A percentile compares a stretch with the other conserved stretches of the same genome.
Evolutionary conservation across 2,888 invertebrate genomes (phyloP).

Genomic region (Tetragnatha montana): DNA sequence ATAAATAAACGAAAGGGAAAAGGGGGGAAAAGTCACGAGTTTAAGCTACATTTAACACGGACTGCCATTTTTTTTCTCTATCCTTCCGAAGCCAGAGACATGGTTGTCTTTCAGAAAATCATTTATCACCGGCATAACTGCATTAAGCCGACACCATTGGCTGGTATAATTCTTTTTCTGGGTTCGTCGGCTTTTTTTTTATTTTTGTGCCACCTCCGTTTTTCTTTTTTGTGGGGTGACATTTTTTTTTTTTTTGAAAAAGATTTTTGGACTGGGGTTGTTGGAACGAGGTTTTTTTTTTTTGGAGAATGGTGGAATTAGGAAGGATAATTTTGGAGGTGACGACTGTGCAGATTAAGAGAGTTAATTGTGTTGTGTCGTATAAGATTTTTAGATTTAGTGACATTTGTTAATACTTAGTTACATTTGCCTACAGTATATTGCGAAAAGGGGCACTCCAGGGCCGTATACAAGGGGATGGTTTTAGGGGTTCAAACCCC

Average conservation of each 20-base stretch:
- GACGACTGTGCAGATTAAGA: too few species aligned
- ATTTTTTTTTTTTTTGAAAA: too few species aligned
- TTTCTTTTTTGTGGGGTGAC: background rate
- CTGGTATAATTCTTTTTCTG: constrained; percentile 65
- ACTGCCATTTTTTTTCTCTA: constrained; percentile 19
- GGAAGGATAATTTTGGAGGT: background rate
- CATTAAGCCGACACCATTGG: constrained; percentile 68
- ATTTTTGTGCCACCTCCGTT: background rate
- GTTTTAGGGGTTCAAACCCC: too few species aligned
- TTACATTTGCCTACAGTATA: too few species aligned
- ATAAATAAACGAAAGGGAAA: constrained; percentile 64
- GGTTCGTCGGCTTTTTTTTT: constrained; percentile 41
- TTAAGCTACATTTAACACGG: constrained; percentile 69
- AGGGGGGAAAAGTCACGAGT: constrained; percentile 47
- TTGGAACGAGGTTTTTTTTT: background rate
- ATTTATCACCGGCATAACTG: constrained; percentile 68
- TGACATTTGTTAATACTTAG: too few species aligned
- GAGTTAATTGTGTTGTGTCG: too few species aligned
- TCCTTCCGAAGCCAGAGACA: background rate
- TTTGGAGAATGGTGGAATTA: background rate
- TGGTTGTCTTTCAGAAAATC: constrained; percentile 60
- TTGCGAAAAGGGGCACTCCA: too few species aligned
- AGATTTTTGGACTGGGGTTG: too few species aligned
- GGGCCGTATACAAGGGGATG: too few species aligned
- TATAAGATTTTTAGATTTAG: too few species aligned